Evolutionary conservation across 2,888 invertebrate species (phyloP), one percentile per base, ranked within the genome.

Genomic region (Hydrotaea diabolus): DNA sequence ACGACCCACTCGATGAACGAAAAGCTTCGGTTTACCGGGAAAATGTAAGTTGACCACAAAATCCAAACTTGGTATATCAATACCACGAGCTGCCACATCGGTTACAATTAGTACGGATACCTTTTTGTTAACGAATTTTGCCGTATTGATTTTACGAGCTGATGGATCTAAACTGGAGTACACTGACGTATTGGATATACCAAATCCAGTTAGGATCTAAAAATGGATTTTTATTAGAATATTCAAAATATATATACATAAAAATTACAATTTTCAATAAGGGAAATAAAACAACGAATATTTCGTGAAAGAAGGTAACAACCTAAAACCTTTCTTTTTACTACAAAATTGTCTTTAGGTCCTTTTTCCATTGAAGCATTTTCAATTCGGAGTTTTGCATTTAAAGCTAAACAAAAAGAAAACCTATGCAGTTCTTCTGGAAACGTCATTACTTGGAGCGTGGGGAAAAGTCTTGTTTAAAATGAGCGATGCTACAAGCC

Each of bases 31-130:
- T 91, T 98, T 99, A 0, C 98, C 96, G 0, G 99, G 99, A 91
- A 99, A 99, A 93, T 99, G 97, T 89, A 96, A 97, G 92, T 99
- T 99, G 77, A 99, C 96, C 46, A 99, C 99, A 86, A 96, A 97
- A 90, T 99, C 99, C 87, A 99, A 93, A 83, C 97, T 95, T 0
- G 99, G 99, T 89, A 99, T 97, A 92, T 99, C 99, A 80, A 99
- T 96, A 86, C 99, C 99, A 90, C 99, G 94, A 0, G 99, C 99
- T 0, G 99, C 99, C 0, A 99, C 96, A 93, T 99, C 99, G 0
- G 99, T 99, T 0, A 99, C 99, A 23, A 99, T 93, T 69, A 99
- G 93, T 19, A 98, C 96, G 23, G 95, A 95, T 0, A 96, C 96
- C 93, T 96, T 96, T 87, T 95, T 95, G 87, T 94, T 95, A 57